Base-by-base conservation (phyloP, 2,888 invertebrate genomes). In the Trachelus iudaicus region DNA sequence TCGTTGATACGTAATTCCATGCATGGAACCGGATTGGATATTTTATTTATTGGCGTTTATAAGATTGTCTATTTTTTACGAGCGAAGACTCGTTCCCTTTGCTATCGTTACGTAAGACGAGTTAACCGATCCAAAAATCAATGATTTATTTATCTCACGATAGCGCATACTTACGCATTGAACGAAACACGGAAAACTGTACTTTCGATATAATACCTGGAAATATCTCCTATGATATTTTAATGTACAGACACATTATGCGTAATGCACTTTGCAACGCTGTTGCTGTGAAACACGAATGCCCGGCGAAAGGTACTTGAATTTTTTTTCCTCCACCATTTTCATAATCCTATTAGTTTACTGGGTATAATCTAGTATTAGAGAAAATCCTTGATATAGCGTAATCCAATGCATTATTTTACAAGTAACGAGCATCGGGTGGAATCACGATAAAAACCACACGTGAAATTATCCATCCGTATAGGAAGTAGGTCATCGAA, bases 401-500 rank as follows among this genome's bases (percentile, higher is more conserved):
- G 71, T 71, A 71, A 33, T 33, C 30, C 71, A 71, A 71, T 71
- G 13, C 11, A 33, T 33, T 33, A 31, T 71, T 31, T 71, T 33
- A 11, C 11, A 71, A 9, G 71, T 71, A 71, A 71, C 31, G 13
- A 31, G 31, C 71, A 33, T 71, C 71, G 71, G 23, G 75, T 71
- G 34, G 40, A 56, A 56, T 56, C 40, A 23, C 40, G 23, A 56
- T 56, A 56, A 56, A 56, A 56, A 23, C 23, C 40, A 56, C 9
- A 56, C 40, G 23, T 56, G 23, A 56, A 23, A 56, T 56, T 56
- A 56, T 23, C 40, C 23, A 56, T 56, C 40, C 23, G 40, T 56
- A 56, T 56, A 56, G 40, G 23, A 56, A 23, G 6, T 56, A 56
- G 78, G 78, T 78, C 76, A 78, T 78, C 78, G 76, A 75, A 76